phyloP scores from a whole-genome alignment of 2,888 invertebrate species.

The Danaus chrysippus region DNA sequence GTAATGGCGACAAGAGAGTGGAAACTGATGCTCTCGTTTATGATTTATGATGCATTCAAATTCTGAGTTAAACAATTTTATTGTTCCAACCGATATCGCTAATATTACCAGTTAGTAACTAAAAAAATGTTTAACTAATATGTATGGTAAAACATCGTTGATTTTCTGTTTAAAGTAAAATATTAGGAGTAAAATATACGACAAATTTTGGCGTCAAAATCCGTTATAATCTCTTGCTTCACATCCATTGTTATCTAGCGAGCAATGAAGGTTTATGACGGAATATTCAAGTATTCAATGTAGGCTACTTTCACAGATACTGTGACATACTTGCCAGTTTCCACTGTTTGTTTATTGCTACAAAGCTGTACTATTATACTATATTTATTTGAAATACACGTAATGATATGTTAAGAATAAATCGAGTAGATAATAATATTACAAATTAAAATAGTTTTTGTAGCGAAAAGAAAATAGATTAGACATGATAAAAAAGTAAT shows the following conservation, averaged over 20 bases:
- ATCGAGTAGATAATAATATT: too few relatives aligned
- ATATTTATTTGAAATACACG: background rate
- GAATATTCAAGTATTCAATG: constrained; percentile 21
- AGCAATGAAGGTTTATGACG: constrained; percentile 15
- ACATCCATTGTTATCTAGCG: constrained; percentile 7
- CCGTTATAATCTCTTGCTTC: background rate
- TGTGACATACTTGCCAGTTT: constrained; percentile 19
- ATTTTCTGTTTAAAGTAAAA: too few relatives aligned
- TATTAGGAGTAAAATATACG: too few relatives aligned
- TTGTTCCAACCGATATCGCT: background rate
- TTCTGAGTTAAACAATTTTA: background rate
- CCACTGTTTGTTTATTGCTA: constrained; percentile 16
- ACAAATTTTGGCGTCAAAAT: too few relatives aligned
- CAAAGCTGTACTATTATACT: background rate
- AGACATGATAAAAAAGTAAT: background rate
- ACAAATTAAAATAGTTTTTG: too few relatives aligned
- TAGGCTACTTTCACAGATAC: constrained; percentile 24
- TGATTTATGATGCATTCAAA: constrained; percentile 56
- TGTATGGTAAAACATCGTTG: too few relatives aligned
- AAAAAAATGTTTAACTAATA: background rate
- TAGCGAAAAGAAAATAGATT: too few relatives aligned
- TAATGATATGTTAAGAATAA: too few relatives aligned
- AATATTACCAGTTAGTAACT: background rate
- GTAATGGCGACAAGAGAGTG: constrained; percentile 67
- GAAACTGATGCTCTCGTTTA: constrained; percentile 57